Evolutionary conservation across 2,888 invertebrate species (phyloP).

Genomic region (Lasioglossum villosulum): DNA sequence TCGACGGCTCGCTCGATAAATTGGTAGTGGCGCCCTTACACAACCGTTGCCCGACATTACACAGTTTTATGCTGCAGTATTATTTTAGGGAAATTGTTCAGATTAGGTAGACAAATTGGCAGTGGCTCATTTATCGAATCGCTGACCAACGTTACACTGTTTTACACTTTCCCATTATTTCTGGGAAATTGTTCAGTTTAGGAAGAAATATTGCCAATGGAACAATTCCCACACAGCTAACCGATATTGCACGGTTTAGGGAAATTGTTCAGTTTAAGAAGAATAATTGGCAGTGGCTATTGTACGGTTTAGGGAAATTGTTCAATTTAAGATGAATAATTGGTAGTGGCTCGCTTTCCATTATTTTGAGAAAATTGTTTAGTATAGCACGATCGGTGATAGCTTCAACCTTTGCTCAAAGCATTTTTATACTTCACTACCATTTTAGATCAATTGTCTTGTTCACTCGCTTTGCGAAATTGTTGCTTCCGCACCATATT

Average conservation of each 20-base stretch:
- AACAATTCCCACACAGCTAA: too few species aligned
- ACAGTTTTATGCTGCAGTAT: not conserved
- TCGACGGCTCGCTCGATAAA: not conserved
- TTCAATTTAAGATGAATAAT: too few species aligned
- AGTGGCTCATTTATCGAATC: not conserved
- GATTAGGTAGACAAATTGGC: not conserved
- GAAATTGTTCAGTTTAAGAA: too few species aligned
- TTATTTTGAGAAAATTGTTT: not conserved
- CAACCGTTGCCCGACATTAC: not conserved
- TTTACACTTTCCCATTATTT: too few species aligned
- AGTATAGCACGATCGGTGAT: not conserved
- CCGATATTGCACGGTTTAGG: too few species aligned
- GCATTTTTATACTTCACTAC: not conserved
- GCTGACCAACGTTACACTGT: not conserved
- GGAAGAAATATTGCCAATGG: too few species aligned
- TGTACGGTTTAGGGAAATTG: too few species aligned
- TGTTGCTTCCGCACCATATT: not conserved
- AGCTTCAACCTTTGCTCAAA: not conserved
- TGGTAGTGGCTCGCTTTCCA: too few species aligned
- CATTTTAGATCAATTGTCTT: not conserved
- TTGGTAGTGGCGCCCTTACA: not conserved
- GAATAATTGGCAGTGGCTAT: too few species aligned
- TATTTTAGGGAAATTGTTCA: not conserved
- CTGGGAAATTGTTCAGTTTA: too few species aligned
- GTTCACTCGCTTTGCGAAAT: not conserved